Conservation (phyloP, 2,888 invertebrate genomes). For the Agrochola lychnidis region DNA sequence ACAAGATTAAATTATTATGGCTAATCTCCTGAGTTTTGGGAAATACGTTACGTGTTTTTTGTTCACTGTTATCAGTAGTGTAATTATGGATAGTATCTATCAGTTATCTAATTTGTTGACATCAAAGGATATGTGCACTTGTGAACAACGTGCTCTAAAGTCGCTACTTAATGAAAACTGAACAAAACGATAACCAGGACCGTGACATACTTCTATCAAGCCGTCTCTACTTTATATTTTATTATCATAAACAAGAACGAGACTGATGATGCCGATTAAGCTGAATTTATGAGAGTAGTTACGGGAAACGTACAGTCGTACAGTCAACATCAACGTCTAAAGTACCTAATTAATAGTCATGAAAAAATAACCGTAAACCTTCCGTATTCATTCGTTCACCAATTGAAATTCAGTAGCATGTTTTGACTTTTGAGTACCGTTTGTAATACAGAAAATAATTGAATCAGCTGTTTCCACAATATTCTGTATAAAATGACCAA, state of each 20-base stretch:
- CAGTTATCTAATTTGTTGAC: conserved; percentile 9
- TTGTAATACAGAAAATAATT: conserved; percentile 11
- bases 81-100: not conserved
- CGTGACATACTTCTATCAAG: conserved; percentile 57
- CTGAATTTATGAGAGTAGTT: conserved; percentile 44
- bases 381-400: not conserved
- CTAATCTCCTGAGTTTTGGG: conserved; percentile 9
- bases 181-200: conserved; percentile 42
- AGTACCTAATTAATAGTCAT: conserved; percentile 29
- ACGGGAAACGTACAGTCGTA: conserved; percentile 38
- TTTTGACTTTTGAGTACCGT: conserved; percentile 24
- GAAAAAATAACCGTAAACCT: conserved; percentile 28
- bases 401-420: conserved; percentile 23
- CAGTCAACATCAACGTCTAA: conserved; percentile 30
- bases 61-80: conserved; percentile 6
- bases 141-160: conserved; percentile 6
- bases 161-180: conserved; percentile 21
- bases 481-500: conserved; percentile 42
- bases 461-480: conserved; percentile 7
- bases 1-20: conserved; percentile 22
- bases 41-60: conserved; percentile 25
- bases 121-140: conserved; percentile 29
- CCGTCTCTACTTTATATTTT: conserved; percentile 46
- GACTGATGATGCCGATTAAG: conserved; percentile 49
- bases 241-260: conserved; percentile 45